Conservation (phyloP, 2,113 vertebrate genomes). For the Urocynchramus pylzowi region DNA sequence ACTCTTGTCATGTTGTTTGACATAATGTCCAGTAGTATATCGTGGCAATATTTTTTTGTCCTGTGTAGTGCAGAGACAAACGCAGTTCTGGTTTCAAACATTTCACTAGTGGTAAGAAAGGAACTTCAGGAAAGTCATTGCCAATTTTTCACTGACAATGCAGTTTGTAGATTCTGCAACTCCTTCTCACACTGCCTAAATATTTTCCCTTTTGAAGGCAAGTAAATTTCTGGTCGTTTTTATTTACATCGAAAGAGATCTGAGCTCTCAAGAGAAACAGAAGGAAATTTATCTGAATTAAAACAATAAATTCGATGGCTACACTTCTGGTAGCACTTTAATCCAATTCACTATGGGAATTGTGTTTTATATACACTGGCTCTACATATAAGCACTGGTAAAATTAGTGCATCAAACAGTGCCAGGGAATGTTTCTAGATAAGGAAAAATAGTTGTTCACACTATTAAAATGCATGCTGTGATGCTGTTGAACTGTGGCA, state of each 20-base stretch:
- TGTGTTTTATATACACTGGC: neutral
- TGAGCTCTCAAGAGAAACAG: neutral
- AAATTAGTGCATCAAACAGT: neutral
- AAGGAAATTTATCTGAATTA: neutral
- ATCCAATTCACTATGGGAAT: neutral
- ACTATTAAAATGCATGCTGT: neutral
- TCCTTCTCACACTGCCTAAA: neutral
- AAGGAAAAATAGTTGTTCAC: neutral
- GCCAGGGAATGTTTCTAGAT: neutral
- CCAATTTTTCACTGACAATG: neutral
- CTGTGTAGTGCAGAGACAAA: neutral
- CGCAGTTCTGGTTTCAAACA: neutral
- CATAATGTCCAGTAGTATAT: neutral
- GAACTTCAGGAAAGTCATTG: neutral
- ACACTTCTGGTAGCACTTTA: neutral
- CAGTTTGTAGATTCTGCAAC: neutral
- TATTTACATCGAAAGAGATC: neutral
- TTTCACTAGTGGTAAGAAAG: neutral
- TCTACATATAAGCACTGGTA: neutral
- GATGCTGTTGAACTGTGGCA: neutral
- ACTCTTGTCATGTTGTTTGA: neutral
- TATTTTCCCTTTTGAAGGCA: neutral
- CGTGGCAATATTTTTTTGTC: neutral
- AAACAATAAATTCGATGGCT: neutral
- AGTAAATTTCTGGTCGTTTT: neutral